Base-by-base conservation (phyloP, 2,113 vertebrate species). In the Rhineura floridana region DNA sequence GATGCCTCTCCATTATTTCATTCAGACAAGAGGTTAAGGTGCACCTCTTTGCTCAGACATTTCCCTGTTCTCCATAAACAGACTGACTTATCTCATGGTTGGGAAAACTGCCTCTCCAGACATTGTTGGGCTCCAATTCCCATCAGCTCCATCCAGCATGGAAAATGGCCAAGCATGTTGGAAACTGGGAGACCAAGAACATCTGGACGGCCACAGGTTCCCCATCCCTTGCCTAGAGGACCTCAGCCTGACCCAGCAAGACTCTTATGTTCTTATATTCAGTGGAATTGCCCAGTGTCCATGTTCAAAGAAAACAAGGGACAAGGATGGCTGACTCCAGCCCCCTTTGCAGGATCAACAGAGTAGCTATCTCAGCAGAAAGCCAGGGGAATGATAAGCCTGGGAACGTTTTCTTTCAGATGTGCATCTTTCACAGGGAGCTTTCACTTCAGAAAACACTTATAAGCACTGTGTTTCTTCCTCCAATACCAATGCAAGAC, bases 401-500 rank as follows among this genome's bases (percentile, higher is more conserved):
- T 17, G 6, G 23, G 36, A 28, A 13, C 1, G 11, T 50, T 23
- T n/a, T 50, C 28, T 48, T n/a, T 78, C 80, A 87, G 90, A 78
- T 50, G 52, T 1, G 0, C 28, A 59, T 78, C 63, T 89, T 92
- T 91, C 3, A 87, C 82, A 59, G 91, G 85, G 0, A 1, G 70
- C 42, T 91, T 73, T 2, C 0, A 2, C 1, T 33, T 1, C n/a
- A 69, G 46, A 33, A 78, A 50, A 73, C 42, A 76, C 50, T 39
- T 39, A 28, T 8, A 77, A 62, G 48, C 0, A 30, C 82, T 19
- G 83, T 15, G 72, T n/a, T 23, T 65, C 0, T 0, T 70, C 86
- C 81, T 89, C 67, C 50, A n/a, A n/a, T 65, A 23, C n/a, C 62
- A 59, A 59, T 12, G 50, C 70, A 42, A 87, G 44, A 89, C 86